Percentiles rank a stretch among this genome's conserved stretches.
Conservation (phyloP, 2,797 vertebrate genomes). For the Thripadectes ignobilis region DNA sequence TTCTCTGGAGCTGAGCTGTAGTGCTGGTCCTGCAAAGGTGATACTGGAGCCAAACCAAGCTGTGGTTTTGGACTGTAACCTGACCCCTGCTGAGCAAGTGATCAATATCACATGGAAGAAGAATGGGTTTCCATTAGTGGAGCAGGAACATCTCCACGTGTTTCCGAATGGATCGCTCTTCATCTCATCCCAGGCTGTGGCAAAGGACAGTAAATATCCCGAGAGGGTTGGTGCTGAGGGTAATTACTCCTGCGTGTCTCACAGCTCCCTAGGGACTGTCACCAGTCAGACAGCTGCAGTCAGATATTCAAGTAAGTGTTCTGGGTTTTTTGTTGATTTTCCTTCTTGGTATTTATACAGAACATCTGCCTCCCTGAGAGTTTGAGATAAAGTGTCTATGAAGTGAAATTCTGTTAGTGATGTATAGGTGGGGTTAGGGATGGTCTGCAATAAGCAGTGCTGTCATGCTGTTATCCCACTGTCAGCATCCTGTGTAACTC, state of each 20-base stretch:
- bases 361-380: not conserved
- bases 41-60: conserved; percentile 83
- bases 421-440: not conserved
- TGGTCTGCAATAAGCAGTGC: not conserved
- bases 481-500: not conserved
- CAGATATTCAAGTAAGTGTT: conserved; percentile 87
- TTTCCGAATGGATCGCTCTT: conserved; percentile 88
- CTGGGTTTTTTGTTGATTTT: not conserved
- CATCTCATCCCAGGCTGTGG: conserved; percentile 57
- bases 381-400: not conserved
- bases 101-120: conserved; percentile 89
- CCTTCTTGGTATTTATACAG: not conserved
- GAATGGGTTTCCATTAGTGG: conserved; percentile 78
- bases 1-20: conserved; percentile 90
- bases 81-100: conserved; percentile 70
- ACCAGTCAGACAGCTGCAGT: conserved; percentile 87
- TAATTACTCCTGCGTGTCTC: conserved; percentile 88
- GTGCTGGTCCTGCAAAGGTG: conserved; percentile 84
- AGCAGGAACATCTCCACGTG: conserved; percentile 74
- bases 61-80: conserved; percentile 87
- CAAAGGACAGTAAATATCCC: conserved; percentile 52
- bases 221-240: conserved; percentile 77
- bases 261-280: conserved; percentile 83
- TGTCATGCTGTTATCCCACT: not conserved
- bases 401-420: not conserved